Percentiles rank a stretch among this genome's conserved stretches.
These are phyloP conservation scores for Micropoecilia bifurca DNA, from an alignment of 2,797 vertebrate species.

Conservation along the genomic window DNA sequence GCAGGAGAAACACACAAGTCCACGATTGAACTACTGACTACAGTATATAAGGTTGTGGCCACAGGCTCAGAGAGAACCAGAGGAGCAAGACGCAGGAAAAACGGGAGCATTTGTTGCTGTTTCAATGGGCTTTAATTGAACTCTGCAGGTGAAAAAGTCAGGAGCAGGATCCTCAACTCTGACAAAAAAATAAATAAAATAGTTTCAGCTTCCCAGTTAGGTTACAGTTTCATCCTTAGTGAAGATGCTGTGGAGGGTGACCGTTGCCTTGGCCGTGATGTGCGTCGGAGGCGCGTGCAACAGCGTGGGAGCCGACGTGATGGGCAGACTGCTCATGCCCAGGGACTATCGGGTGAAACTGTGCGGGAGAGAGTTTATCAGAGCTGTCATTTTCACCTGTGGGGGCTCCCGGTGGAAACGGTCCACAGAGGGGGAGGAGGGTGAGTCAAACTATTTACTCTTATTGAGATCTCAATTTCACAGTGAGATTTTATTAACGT, in stretches of 20 bases:
- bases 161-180: not conserved
- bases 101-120: conserved; percentile 15
- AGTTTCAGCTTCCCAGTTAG: not conserved
- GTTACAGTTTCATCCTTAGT: conserved; percentile 12
- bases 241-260: conserved; percentile 69
- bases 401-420: conserved; percentile 89
- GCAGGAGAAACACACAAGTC: conserved; percentile 33
- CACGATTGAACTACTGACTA: conserved; percentile 53
- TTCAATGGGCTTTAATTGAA: conserved; percentile 17
- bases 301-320: conserved; percentile 54
- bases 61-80: conserved; percentile 35
- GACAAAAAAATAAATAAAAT: not conserved
- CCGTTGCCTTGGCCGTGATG: conserved; percentile 58
- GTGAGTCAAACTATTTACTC: conserved; percentile 42
- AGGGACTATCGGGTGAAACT: conserved; percentile 85
- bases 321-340: conserved; percentile 59
- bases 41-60: conserved; percentile 55
- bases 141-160: conserved; percentile 5
- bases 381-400: conserved; percentile 90
- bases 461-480: not conserved
- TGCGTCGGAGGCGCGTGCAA: conserved; percentile 58
- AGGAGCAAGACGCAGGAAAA: conserved; percentile 18
- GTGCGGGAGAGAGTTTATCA: conserved; percentile 90
- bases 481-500: not conserved
- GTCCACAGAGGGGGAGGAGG: conserved; percentile 44